These are phyloP conservation scores for Pelodiscus sinensis DNA, from an alignment of 2,113 vertebrate species.

Conservation along the genomic window DNA sequence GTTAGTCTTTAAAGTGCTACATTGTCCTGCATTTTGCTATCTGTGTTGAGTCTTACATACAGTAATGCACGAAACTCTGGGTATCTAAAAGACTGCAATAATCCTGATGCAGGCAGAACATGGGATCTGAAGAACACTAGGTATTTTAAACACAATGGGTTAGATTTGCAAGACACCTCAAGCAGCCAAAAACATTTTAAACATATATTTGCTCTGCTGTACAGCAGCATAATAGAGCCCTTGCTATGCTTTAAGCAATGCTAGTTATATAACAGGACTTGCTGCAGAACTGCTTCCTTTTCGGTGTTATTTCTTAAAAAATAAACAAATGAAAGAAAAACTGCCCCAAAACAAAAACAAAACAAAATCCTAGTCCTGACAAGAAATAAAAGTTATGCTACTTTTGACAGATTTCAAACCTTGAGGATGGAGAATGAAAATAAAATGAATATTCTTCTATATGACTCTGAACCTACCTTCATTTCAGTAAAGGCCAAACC, in stretches of 20 bases:
- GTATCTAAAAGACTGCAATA: background rate
- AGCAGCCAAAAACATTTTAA: background rate
- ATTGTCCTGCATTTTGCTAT: no score
- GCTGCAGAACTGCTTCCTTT: conserved; percentile 4
- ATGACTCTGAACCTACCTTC: background rate
- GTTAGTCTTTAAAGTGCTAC: no score
- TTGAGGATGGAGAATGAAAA: background rate
- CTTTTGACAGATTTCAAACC: background rate
- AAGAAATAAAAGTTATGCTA: background rate
- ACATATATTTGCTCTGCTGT: background rate
- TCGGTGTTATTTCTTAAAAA: background rate
- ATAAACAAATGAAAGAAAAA: background rate
- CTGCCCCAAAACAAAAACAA: no score
- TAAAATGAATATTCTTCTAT: background rate
- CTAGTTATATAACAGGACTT: background rate
- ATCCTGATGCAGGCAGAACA: background rate
- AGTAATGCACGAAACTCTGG: background rate
- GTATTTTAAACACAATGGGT: background rate
- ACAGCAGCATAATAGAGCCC: background rate
- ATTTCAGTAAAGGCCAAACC: background rate
- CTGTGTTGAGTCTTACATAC: background rate
- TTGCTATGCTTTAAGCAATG: background rate
- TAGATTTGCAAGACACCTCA: background rate
- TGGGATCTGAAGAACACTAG: background rate
- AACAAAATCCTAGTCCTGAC: background rate